Conservation (phyloP, 2,113 vertebrate species). For the Zootoca vivipara region DNA sequence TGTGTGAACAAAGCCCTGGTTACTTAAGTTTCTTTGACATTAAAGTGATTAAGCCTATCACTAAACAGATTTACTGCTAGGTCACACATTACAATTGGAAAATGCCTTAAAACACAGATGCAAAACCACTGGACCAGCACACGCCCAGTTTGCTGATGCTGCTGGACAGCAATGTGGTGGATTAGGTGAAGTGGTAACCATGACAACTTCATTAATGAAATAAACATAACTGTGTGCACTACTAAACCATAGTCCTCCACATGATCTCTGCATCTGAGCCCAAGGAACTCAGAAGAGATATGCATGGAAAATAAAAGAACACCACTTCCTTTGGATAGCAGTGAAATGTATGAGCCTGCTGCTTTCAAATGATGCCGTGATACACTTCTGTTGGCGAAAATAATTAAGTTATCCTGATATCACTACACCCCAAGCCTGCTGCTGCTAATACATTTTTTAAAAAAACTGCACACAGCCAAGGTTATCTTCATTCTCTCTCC, state of each 20-base stretch:
- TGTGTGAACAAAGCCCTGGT: background rate
- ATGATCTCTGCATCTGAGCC: constrained; percentile 22
- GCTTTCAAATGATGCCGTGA: background rate
- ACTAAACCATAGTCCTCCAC: constrained; percentile 6
- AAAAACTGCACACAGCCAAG: constrained; percentile 5
- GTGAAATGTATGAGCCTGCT: background rate
- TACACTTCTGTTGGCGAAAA: background rate
- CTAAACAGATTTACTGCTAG: background rate
- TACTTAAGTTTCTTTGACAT: background rate
- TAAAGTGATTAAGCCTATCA: background rate
- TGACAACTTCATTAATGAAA: constrained; percentile 60
- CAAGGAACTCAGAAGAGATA: background rate
- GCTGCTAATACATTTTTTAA: background rate
- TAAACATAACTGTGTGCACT: constrained; percentile 42
- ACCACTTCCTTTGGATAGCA: background rate
- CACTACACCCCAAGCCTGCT: background rate
- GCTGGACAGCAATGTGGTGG: constrained; percentile 8
- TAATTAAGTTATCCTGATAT: background rate
- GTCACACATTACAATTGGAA: background rate
- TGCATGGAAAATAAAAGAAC: background rate
- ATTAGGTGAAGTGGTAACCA: constrained; percentile 52
- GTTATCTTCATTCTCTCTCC: no score
- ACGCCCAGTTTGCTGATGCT: background rate
- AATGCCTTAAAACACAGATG: background rate
- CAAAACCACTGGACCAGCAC: no score